Evolutionary conservation across 2,113 vertebrate species (phyloP).

Genomic region (Rhabdomys dilectus): DNA sequence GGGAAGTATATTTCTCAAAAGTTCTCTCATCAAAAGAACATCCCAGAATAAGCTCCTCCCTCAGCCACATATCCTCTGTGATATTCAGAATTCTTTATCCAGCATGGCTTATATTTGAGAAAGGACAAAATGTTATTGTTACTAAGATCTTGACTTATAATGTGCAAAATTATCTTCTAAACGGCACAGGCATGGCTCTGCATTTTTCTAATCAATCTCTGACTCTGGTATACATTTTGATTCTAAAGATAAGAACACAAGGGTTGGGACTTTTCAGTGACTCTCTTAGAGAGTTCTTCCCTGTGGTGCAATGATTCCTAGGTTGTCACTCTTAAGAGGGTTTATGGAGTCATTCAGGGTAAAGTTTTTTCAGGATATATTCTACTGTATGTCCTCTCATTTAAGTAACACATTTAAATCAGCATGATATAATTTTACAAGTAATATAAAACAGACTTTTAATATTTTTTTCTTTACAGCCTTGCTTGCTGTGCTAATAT

Average conservation of each 20-base stretch:
- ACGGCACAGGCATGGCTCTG: neutral
- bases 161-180: neutral
- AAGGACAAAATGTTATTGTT: constrained; percentile 25
- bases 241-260: neutral
- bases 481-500: neutral
- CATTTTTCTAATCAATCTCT: constrained; percentile 35
- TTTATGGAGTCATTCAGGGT: neutral
- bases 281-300: neutral
- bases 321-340: neutral
- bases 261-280: neutral
- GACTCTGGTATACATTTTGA: neutral
- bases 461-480: neutral
- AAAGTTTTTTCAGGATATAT: neutral
- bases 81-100: constrained; percentile 47
- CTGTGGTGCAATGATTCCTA: neutral
- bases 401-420: neutral
- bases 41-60: neutral
- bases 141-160: neutral
- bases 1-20: constrained; percentile 54
- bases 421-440: neutral
- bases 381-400: neutral
- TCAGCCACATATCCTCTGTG: constrained; percentile 44
- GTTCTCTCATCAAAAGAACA: constrained; percentile 47
- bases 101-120: constrained; percentile 5
- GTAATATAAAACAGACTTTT: neutral